phyloP scores from a whole-genome alignment of 2,113 vertebrate species.

The Sitta europaea region DNA sequence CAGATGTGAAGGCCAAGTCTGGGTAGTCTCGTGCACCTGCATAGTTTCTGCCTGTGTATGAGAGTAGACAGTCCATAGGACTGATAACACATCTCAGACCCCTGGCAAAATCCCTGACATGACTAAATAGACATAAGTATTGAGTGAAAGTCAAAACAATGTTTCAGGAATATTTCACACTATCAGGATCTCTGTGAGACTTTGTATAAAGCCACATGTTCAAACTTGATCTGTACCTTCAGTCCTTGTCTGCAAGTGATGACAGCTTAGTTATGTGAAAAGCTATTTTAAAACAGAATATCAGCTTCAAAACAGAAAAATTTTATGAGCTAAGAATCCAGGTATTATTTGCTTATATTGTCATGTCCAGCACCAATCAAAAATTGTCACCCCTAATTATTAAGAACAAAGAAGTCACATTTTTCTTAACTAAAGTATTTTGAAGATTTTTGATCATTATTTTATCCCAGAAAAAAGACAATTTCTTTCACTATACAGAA shows the following conservation, averaged over 20 bases:
- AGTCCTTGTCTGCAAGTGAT: not conserved
- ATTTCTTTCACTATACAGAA: not conserved
- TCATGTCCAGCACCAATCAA: not conserved
- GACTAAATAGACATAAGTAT: not conserved
- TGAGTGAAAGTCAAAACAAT: constrained; percentile 5
- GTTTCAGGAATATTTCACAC: not conserved
- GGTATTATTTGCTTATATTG: not conserved
- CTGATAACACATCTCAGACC: not conserved
- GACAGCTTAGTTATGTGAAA: constrained; percentile 16
- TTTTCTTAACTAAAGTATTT: not conserved
- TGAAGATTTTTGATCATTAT: not conserved
- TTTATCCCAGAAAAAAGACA: not conserved
- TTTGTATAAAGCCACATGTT: not conserved
- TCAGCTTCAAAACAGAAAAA: not conserved
- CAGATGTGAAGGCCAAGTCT: constrained; percentile 9
- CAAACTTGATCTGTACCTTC: constrained; percentile 14
- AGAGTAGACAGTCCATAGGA: not conserved
- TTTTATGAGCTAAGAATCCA: not conserved
- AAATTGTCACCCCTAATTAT: not conserved
- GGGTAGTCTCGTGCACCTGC: not conserved
- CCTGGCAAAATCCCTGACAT: not conserved
- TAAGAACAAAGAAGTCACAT: not conserved
- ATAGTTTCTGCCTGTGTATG: not conserved
- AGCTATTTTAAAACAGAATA: not conserved
- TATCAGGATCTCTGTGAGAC: not conserved